A percentile compares a stretch with the other conserved stretches of the same genome.
Conservation (phyloP, 35 echinoderm and acorn worm genomes). For the Stichopus chloronotus region DNA sequence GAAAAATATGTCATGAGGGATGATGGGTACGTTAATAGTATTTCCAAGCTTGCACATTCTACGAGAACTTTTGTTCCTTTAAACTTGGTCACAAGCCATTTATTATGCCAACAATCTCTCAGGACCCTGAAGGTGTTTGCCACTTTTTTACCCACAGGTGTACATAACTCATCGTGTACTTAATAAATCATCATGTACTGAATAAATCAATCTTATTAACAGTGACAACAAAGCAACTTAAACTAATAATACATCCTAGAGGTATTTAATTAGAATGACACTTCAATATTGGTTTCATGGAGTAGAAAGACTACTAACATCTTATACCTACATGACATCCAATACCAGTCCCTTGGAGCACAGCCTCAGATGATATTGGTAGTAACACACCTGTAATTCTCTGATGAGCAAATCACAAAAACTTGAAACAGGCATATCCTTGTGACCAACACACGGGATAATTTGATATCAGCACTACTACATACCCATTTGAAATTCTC, state of each 20-base stretch:
- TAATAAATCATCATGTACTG: not conserved
- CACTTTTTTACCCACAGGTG: not conserved
- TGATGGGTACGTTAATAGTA: too few relatives aligned
- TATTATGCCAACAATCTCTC: too few relatives aligned
- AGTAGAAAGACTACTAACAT: not conserved
- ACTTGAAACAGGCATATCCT: not conserved
- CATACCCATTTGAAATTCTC: not conserved
- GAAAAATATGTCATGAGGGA: too few relatives aligned
- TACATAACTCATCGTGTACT: not conserved
- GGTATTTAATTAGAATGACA: not conserved
- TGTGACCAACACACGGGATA: not conserved
- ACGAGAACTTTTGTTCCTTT: too few relatives aligned
- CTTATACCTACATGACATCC: not conserved
- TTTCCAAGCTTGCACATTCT: too few relatives aligned
- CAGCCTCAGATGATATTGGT: not conserved
- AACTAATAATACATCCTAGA: not conserved
- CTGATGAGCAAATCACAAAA: not conserved
- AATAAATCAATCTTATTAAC: not conserved
- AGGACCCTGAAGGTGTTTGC: too few relatives aligned
- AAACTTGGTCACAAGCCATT: too few relatives aligned
- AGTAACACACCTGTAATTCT: not conserved
- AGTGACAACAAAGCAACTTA: not conserved
- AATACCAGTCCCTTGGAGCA: not conserved
- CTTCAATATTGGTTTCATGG: not conserved
- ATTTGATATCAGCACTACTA: slow-evolving; percentile 24